Evolutionary conservation across 1,140 invertebrate species (phyloP), one percentile per base, ranked within the genome.

Genomic region (Thaumatotibia leucotreta): DNA sequence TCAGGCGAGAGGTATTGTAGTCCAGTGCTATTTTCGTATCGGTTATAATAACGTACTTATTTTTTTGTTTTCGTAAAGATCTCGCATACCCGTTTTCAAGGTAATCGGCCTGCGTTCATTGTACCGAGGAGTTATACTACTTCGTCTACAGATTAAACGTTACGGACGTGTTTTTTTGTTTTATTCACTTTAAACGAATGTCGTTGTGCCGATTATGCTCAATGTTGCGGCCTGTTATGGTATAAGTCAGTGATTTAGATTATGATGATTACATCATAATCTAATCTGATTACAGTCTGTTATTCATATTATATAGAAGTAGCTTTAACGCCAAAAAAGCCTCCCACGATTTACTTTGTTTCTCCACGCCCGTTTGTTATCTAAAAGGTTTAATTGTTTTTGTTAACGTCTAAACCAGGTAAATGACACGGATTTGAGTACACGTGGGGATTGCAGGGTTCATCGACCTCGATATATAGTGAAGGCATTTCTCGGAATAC

Each of bases 41-140:
- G 31, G n/a, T 31, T 58, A 58, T 27, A 31, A 31, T 35, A 63
- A 39, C 61, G 31, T 63, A 33, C 52, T 63, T 65, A 31, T 64
- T 65, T 65, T 69, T 67, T 74, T 74, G 78, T 77, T 72, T 76
- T 67, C 69, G 67, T 61, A 77, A 73, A 66, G 74, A 76, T 71
- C 68, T 70, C 73, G 71, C 63, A 74, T 77, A 73, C 76, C 70
- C 68, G 77, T 82, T 83, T 64, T 79, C 85, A 88, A 88, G 85
- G 85, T 76, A 68, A 84, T 76, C 80, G 52, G 64, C 74, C 67
- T 73, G 68, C 81, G 85, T 84, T 86, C 85, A 78, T 82, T 84
- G 82, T 83, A 84, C 85, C 75, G 39, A 17, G 76, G 63, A 72
- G 70, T 66, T 82, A 76, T 74, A 75, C 52, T 58, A 58, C 50